phyloP scores from a whole-genome alignment of 2,888 invertebrate genomes.

The Geophilus truncorum region DNA sequence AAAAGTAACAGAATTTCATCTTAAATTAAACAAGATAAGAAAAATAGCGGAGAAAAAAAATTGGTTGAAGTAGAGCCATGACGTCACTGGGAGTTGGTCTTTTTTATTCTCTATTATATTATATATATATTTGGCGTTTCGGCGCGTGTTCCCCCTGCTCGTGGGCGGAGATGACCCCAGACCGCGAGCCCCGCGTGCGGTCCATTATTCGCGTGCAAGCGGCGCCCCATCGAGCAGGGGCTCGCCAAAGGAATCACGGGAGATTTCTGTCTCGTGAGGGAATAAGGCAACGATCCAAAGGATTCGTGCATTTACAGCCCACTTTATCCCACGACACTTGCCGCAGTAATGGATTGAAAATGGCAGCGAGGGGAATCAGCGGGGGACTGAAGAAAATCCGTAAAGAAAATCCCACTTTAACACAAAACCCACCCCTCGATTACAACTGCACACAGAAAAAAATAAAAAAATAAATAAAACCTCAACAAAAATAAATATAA shows the following conservation, averaged over 20 bases:
- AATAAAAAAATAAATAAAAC: neutral
- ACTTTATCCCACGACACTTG: slow-evolving; percentile 15
- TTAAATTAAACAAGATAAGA: neutral
- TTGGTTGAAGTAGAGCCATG: neutral
- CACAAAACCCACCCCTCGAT: neutral
- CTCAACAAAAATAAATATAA: neutral
- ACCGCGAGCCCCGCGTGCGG: neutral
- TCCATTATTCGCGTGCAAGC: slow-evolving; percentile 15
- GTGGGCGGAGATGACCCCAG: slow-evolving; percentile 2
- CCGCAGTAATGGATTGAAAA: slow-evolving; percentile 16
- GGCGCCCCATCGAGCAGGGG: slow-evolving; percentile 6
- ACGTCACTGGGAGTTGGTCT: neutral
- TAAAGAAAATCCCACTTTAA: slow-evolving; percentile 18
- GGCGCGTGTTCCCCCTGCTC: slow-evolving; percentile 8
- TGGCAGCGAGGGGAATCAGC: slow-evolving; percentile 14
- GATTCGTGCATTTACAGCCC: slow-evolving; percentile 15
- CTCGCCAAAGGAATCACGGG: slow-evolving; percentile 9
- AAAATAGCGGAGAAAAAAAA: neutral
- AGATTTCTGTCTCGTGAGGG: slow-evolving; percentile 15
- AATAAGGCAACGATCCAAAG: slow-evolving; percentile 16
- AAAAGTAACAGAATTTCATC: neutral
- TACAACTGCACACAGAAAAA: neutral
- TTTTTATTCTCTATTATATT: neutral
- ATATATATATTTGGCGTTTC: neutral
- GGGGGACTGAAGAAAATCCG: neutral